phyloP scores from a whole-genome alignment of 2,797 vertebrate genomes.

The Gambelia wislizenii region DNA sequence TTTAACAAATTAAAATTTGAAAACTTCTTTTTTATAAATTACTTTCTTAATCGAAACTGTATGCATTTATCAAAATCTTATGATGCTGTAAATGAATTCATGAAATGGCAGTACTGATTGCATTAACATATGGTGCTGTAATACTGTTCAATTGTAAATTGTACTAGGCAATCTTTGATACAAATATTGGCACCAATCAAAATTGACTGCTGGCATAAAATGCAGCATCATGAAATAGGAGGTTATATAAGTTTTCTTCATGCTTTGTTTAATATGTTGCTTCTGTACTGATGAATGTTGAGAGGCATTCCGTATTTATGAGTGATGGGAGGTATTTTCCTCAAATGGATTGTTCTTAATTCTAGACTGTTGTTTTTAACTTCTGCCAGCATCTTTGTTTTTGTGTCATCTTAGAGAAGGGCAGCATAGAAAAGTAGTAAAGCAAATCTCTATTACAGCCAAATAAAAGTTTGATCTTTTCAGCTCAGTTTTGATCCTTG shows the following conservation, averaged over 20 bases:
- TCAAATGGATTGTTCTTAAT: not conserved
- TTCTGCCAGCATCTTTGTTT: slow-evolving; percentile 58
- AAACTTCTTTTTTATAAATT: slow-evolving; percentile 67
- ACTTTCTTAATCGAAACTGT: slow-evolving; percentile 58
- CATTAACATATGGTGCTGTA: slow-evolving; percentile 78
- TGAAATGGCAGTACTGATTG: slow-evolving; percentile 74
- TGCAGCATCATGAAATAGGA: slow-evolving; percentile 23
- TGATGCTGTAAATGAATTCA: slow-evolving; percentile 74
- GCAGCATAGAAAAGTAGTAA: slow-evolving; percentile 8
- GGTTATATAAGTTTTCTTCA: slow-evolving; percentile 30
- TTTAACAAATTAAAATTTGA: slow-evolving; percentile 59
- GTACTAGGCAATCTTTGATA: slow-evolving; percentile 72
- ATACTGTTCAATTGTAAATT: slow-evolving; percentile 71
- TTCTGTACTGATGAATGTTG: not conserved
- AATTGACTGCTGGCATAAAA: slow-evolving; percentile 69
- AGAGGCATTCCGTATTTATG: not conserved
- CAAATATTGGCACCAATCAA: slow-evolving; percentile 79
- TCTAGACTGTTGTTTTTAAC: not conserved
- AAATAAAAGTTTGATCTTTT: slow-evolving; percentile 32
- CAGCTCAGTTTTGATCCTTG: not conserved
- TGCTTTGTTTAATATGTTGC: slow-evolving; percentile 1
- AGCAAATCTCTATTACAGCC: slow-evolving; percentile 49
- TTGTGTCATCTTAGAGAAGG: not conserved
- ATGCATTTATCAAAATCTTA: slow-evolving; percentile 66
- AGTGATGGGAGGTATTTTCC: not conserved